A percentile compares a stretch with the other conserved stretches of the same genome.
Evolutionary conservation across 23 tunicate species (phyloP).

Genomic region (Styela plicata): DNA sequence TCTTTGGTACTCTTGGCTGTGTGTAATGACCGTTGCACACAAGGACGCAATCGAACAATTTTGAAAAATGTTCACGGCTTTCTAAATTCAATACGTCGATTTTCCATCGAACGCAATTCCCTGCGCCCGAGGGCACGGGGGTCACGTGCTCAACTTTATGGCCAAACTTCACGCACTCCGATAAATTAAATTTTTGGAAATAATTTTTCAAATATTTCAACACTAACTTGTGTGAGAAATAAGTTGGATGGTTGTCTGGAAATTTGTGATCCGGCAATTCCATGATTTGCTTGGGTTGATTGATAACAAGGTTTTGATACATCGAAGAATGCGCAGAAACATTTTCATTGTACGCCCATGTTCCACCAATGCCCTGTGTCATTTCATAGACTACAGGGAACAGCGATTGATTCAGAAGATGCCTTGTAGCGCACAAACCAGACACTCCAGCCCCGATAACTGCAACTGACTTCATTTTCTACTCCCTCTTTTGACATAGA

Average conservation of each 20-base stretch:
- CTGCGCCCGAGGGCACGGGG: neutral
- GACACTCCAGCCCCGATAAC: conserved; percentile 88
- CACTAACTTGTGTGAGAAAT: conserved; percentile 51
- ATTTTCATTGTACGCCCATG: conserved; percentile 57
- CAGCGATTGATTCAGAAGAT: conserved; percentile 29
- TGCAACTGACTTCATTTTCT: conserved; percentile 31
- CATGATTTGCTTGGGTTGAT: conserved; percentile 77
- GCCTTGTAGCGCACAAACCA: conserved; percentile 63
- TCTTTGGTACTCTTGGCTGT: conserved; percentile 48
- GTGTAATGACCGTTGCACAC: conserved; percentile 87
- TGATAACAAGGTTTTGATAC: conserved; percentile 55
- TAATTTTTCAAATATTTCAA: conserved; percentile 47
- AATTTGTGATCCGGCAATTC: conserved; percentile 75
- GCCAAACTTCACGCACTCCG: conserved; percentile 38
- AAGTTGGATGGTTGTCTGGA: conserved; percentile 40
- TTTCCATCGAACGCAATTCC: conserved; percentile 15
- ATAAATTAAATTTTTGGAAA: conserved; percentile 31
- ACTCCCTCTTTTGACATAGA: no score
- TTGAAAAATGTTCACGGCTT: neutral
- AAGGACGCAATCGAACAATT: conserved; percentile 63
- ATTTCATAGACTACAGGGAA: conserved; percentile 55
- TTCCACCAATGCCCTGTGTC: conserved; percentile 67
- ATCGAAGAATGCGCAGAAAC: conserved; percentile 55
- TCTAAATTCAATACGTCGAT: conserved; percentile 30
- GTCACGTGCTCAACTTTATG: conserved; percentile 4